Evolutionary conservation across 2,113 vertebrate genomes (phyloP).

Genomic region (Piprites chloris): DNA sequence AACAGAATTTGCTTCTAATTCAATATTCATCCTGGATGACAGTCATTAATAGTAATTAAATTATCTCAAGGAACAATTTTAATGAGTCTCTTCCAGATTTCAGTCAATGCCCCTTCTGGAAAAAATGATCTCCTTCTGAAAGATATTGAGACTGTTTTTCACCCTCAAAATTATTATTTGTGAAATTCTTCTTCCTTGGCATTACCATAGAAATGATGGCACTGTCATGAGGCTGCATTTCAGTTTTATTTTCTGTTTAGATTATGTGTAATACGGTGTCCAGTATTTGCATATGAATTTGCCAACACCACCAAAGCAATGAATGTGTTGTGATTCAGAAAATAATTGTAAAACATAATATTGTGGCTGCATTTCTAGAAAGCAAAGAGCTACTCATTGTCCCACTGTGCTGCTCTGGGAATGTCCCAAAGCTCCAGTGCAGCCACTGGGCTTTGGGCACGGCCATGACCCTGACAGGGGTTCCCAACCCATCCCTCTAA

Average conservation of each 20-base stretch:
- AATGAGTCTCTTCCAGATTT: neutral
- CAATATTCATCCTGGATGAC: neutral
- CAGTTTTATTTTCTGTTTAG: neutral
- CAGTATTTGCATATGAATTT: neutral
- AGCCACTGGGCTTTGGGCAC: neutral
- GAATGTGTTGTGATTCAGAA: neutral
- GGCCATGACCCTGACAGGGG: neutral
- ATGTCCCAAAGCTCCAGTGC: accelerated
- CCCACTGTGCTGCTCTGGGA: accelerated
- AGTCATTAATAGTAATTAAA: neutral
- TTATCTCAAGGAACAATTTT: neutral
- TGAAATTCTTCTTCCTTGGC: neutral
- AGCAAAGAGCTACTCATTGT: accelerated
- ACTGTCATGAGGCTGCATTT: neutral
- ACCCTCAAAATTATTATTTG: neutral
- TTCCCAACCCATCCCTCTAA: accelerated
- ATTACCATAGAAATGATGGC: neutral
- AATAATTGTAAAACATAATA: accelerated
- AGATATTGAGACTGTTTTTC: neutral
- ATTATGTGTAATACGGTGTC: neutral
- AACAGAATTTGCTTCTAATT: neutral
- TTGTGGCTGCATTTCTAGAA: accelerated
- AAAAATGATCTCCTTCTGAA: neutral
- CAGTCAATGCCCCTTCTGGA: neutral
- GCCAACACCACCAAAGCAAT: neutral